A percentile compares a stretch with the other conserved stretches of the same genome.
Conservation (phyloP, 2,113 vertebrate genomes). For the Scartelaos histophorus region DNA sequence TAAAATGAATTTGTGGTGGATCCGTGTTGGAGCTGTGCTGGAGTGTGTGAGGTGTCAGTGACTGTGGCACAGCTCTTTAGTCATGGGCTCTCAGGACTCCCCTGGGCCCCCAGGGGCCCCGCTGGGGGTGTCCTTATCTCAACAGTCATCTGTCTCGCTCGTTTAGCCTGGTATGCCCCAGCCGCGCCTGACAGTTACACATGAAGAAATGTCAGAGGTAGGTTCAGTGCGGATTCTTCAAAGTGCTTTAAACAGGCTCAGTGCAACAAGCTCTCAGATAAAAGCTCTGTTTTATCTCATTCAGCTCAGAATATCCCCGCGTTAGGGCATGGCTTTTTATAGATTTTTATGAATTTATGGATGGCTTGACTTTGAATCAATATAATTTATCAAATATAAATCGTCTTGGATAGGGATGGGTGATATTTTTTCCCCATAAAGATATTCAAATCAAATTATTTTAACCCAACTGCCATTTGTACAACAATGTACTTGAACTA, state of each 20-base stretch:
- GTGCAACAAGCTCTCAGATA: constrained; percentile 27
- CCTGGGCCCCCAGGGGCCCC: constrained; percentile 35
- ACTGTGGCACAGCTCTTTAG: constrained; percentile 50
- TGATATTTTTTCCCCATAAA: too few relatives aligned
- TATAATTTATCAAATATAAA: not conserved
- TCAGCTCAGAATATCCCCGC: not conserved
- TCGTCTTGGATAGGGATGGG: not conserved
- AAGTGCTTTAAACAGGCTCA: constrained; percentile 35
- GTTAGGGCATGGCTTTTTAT: not conserved
- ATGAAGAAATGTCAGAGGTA: constrained; percentile 54
- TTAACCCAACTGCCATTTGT: too few relatives aligned
- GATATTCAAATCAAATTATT: too few relatives aligned
- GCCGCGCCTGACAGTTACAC: constrained; percentile 52
- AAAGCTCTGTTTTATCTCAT: constrained; percentile 22
- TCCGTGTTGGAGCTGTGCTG: constrained; percentile 51
- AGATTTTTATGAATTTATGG: not conserved
- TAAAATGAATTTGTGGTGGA: constrained; percentile 67
- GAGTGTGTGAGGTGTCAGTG: constrained; percentile 64
- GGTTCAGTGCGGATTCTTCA: constrained; percentile 43
- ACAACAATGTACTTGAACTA: too few relatives aligned
- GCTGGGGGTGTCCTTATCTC: constrained; percentile 59
- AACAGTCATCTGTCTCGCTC: constrained; percentile 71
- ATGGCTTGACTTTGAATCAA: not conserved
- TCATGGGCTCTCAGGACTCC: constrained; percentile 47
- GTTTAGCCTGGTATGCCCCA: constrained; percentile 57